Evolutionary conservation across 2,888 invertebrate genomes (phyloP).

Genomic region (Rhabditophanes sp.): DNA sequence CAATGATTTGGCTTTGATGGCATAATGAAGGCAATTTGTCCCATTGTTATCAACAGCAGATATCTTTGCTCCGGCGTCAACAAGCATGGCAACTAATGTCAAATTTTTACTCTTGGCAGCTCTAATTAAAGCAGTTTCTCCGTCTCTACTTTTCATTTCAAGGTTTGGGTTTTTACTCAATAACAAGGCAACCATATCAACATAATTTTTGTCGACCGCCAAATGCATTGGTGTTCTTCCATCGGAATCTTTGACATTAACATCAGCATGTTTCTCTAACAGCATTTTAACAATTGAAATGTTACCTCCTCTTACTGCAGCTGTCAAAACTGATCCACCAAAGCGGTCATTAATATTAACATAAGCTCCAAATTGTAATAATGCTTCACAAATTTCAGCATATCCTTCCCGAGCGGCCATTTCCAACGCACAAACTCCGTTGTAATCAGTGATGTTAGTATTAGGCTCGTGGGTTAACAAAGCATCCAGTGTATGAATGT

Average conservation of each 20-base stretch:
- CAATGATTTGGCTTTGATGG: conserved; percentile 80
- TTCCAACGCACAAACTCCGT: conserved; percentile 72
- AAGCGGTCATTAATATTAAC: conserved; percentile 65
- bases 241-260: conserved; percentile 83
- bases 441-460: conserved; percentile 69
- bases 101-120: too few species aligned
- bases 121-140: conserved; percentile 76
- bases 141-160: conserved; percentile 80
- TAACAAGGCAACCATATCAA: conserved; percentile 62
- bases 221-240: conserved; percentile 85
- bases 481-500: conserved; percentile 75
- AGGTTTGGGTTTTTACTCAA: conserved; percentile 78
- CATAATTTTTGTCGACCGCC: conserved; percentile 85
- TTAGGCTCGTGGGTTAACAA: conserved; percentile 87
- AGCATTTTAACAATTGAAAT: conserved; percentile 74
- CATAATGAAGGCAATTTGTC: conserved; percentile 81
- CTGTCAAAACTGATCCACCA: conserved; percentile 84
- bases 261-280: conserved; percentile 85
- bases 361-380: conserved; percentile 79
- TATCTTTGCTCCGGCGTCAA: conserved; percentile 75
- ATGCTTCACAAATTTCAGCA: conserved; percentile 69
- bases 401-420: conserved; percentile 78
- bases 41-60: conserved; percentile 57
- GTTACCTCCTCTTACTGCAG: conserved; percentile 84
- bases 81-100: too few species aligned